A percentile compares a stretch with the other conserved stretches of the same genome.
Conservation (phyloP, 1,140 invertebrate species). For the Penaeus indicus region DNA sequence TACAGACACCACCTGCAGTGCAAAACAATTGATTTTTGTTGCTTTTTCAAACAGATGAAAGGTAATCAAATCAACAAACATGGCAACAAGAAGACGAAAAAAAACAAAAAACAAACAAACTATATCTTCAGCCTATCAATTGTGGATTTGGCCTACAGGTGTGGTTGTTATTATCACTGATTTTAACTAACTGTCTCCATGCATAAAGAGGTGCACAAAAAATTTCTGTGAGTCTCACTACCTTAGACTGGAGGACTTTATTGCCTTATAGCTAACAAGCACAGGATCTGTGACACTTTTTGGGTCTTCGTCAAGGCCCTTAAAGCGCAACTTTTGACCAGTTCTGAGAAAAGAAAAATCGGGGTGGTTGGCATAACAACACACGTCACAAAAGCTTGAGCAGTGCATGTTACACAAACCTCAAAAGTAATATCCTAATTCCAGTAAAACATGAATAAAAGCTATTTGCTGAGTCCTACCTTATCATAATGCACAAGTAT, state of each 20-base stretch:
- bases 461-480: no score
- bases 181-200: slow-evolving; percentile 23
- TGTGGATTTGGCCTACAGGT: no score
- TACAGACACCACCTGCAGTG: no score
- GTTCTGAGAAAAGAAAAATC: slow-evolving; percentile 58
- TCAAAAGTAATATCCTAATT: slow-evolving; percentile 27
- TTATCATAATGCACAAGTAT: no score
- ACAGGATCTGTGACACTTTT: slow-evolving; percentile 57
- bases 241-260: slow-evolving; percentile 60
- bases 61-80: no score
- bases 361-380: slow-evolving; percentile 39
- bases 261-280: slow-evolving; percentile 63
- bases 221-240: slow-evolving; percentile 42
- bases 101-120: no score
- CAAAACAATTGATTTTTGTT: no score
- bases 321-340: slow-evolving; percentile 63
- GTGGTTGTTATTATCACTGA: no score
- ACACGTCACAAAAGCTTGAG: slow-evolving; percentile 39
- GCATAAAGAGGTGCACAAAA: slow-evolving; percentile 52
- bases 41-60: no score
- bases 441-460: slow-evolving; percentile 1
- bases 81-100: no score
- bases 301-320: slow-evolving; percentile 59
- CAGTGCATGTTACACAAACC: slow-evolving; percentile 16
- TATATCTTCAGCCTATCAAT: no score